phyloP scores from a whole-genome alignment of 2,113 vertebrate genomes.

The Equus quagga region DNA sequence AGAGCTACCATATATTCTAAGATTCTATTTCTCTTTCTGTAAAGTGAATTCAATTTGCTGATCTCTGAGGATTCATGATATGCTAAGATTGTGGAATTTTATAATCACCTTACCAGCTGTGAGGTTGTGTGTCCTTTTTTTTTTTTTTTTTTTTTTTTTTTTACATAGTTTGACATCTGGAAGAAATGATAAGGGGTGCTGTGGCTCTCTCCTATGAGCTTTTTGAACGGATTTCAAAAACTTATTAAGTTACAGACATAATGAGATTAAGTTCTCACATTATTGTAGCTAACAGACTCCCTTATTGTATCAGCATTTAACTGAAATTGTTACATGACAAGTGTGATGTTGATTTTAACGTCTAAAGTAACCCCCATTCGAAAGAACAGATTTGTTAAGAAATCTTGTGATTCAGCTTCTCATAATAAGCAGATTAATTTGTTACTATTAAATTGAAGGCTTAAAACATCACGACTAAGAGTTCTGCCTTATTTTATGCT shows the following conservation, averaged over 20 bases:
- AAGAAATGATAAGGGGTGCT: background rate
- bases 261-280: background rate
- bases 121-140: background rate
- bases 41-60: background rate
- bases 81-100: background rate
- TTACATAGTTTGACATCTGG: background rate
- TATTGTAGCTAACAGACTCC: background rate
- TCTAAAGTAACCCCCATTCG: background rate
- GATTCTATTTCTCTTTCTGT: background rate
- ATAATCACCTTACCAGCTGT: background rate
- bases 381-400: slow-evolving; percentile 8
- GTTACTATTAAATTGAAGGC: background rate
- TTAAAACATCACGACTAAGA: background rate
- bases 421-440: background rate
- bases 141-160: background rate
- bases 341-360: background rate
- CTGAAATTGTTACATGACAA: background rate
- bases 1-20: background rate
- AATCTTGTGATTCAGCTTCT: background rate
- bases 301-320: too few relatives aligned
- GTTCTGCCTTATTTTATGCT: background rate
- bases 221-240: background rate
- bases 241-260: background rate
- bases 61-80: background rate
- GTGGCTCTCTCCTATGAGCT: background rate